Conservation (phyloP, 2,113 vertebrate species). For the Suricata suricatta region DNA sequence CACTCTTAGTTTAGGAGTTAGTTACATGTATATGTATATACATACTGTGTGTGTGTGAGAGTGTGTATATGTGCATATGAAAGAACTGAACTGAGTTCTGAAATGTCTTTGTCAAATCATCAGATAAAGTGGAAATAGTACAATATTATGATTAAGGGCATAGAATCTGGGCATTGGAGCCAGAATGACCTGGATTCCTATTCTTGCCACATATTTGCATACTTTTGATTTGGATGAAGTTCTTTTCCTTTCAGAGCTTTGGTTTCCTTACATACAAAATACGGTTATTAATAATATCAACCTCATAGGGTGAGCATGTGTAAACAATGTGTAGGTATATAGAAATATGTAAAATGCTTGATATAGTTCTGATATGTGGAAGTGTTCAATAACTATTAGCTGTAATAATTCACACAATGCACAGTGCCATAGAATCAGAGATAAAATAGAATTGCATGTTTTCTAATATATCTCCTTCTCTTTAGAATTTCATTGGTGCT, state of each 20-base stretch:
- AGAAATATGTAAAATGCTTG: slow-evolving; percentile 20
- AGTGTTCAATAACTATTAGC: neutral
- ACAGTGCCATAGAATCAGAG: neutral
- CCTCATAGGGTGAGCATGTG: neutral
- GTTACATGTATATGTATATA: neutral
- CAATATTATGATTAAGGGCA: neutral
- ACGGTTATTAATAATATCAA: neutral
- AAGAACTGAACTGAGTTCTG: slow-evolving; percentile 11
- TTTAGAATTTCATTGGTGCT: slow-evolving; percentile 2
- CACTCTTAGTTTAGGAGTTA: neutral
- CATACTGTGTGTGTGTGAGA: neutral
- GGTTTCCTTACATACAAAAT: slow-evolving; percentile 24
- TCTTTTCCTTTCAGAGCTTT: slow-evolving; percentile 33
- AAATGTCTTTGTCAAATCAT: slow-evolving; percentile 28
- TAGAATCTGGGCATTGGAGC: neutral
- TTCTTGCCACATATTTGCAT: neutral
- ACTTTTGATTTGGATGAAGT: slow-evolving; percentile 24
- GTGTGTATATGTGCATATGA: neutral
- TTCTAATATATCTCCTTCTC: neutral
- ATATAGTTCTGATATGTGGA: neutral
- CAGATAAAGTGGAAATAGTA: neutral
- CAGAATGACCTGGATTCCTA: neutral
- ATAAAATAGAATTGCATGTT: neutral
- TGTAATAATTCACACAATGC: neutral
- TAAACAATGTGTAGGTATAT: neutral